phyloP scores from a whole-genome alignment of 92 coral and sea anemone species.

The Paragorgia papillata region DNA sequence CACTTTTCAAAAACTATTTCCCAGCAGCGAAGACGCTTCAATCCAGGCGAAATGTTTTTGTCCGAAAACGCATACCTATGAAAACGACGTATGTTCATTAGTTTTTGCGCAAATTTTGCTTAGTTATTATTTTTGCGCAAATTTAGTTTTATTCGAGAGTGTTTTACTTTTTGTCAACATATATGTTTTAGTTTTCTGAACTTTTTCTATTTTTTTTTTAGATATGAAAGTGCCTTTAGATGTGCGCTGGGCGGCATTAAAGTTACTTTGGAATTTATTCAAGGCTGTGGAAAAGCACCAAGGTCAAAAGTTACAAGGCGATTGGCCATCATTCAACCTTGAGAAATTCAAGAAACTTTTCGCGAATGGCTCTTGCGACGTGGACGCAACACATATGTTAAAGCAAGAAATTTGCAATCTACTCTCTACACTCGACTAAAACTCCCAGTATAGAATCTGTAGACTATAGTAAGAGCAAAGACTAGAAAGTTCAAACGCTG shows the following conservation, averaged over 20 bases:
- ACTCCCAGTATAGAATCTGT: no score
- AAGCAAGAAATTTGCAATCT: neutral
- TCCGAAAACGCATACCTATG: no score
- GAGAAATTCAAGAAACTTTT: constrained; percentile 8
- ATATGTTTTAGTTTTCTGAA: neutral
- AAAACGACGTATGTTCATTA: no score
- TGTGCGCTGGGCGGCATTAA: constrained; percentile 7
- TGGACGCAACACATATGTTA: neutral
- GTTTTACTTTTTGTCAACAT: neutral
- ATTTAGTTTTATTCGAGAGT: neutral
- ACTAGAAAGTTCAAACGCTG: no score
- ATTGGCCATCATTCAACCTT: neutral
- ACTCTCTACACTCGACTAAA: neutral
- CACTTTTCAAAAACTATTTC: no score
- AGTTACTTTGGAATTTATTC: constrained; percentile 2
- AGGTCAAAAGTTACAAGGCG: neutral
- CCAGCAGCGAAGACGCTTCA: no score
- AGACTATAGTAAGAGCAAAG: no score
- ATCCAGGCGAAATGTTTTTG: no score
- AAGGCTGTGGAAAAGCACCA: neutral
- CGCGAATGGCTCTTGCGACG: neutral
- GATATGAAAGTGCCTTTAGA: neutral
- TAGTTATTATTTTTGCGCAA: neutral
- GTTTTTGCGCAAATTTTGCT: no score
- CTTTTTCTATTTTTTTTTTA: neutral